phyloP scores from a whole-genome alignment of 1,140 invertebrate species.

The Aporrectodea caliginosa region DNA sequence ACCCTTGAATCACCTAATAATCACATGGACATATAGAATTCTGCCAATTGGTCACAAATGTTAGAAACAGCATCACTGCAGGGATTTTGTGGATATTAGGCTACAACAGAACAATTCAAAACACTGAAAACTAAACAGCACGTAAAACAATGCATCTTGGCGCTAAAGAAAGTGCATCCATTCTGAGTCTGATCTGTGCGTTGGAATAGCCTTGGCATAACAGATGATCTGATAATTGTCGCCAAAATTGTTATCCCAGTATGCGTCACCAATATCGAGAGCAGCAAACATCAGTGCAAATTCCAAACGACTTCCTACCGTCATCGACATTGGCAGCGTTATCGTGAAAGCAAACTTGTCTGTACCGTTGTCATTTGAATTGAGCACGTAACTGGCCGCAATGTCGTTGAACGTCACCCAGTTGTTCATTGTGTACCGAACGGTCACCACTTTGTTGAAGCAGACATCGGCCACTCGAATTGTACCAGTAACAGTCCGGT shows the following conservation, averaged over 20 bases:
- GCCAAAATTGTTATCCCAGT: constrained; percentile 85
- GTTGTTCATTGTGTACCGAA: constrained; percentile 78
- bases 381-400: constrained; percentile 70
- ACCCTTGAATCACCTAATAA: too few relatives aligned
- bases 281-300: constrained; percentile 79
- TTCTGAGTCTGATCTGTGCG: background rate
- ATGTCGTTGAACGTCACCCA: constrained; percentile 82
- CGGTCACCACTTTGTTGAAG: constrained; percentile 83
- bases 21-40: too few relatives aligned
- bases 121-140: too few relatives aligned
- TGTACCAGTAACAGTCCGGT: constrained; percentile 73
- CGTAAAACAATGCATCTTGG: too few relatives aligned
- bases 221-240: constrained; percentile 67
- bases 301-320: constrained; percentile 70
- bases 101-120: too few relatives aligned
- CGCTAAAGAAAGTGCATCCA: background rate
- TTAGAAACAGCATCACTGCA: too few relatives aligned
- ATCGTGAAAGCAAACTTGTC: constrained; percentile 79
- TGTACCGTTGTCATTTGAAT: constrained; percentile 87
- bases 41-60: too few relatives aligned
- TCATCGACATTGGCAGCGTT: constrained; percentile 57
- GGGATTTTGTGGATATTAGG: too few relatives aligned
- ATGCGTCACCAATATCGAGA: constrained; percentile 66
- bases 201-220: constrained; percentile 32
- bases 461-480: constrained; percentile 84